Evolutionary conservation across 2,113 vertebrate genomes (phyloP).

Genomic region (Trinectes maculatus): DNA sequence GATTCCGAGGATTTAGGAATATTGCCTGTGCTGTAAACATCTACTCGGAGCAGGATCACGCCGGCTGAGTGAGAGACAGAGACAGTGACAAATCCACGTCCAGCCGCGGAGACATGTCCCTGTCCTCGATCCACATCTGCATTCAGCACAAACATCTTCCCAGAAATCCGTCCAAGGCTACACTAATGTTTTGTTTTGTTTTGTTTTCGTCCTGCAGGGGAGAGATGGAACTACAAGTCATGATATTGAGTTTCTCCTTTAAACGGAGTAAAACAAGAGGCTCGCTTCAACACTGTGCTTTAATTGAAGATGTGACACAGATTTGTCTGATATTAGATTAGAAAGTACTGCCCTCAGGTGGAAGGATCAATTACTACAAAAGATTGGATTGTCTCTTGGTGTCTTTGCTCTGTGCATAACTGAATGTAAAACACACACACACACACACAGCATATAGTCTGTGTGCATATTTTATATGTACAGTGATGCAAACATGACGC

Average conservation of each 20-base stretch:
- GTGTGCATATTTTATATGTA: too few species aligned
- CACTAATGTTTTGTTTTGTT: neutral
- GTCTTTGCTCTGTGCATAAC: slow-evolving; percentile 61
- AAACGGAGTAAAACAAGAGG: slow-evolving; percentile 37
- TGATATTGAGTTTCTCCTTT: neutral
- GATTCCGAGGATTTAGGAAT: slow-evolving; percentile 8
- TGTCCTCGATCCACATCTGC: too few species aligned
- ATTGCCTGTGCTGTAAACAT: neutral
- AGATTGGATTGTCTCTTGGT: slow-evolving; percentile 54
- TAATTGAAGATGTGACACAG: slow-evolving; percentile 74
- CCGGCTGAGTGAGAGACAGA: neutral
- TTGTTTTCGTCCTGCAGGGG: slow-evolving; percentile 39
- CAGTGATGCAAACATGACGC: too few species aligned
- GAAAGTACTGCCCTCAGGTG: slow-evolving; percentile 85
- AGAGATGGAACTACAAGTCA: slow-evolving; percentile 30
- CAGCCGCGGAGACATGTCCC: neutral
- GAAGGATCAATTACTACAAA: slow-evolving; percentile 83
- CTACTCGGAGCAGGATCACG: too few species aligned
- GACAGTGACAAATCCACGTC: neutral
- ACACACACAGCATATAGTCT: neutral
- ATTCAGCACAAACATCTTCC: neutral
- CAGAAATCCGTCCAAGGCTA: slow-evolving; percentile 20
- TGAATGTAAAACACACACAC: slow-evolving; percentile 9
- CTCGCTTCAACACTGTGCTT: slow-evolving; percentile 48
- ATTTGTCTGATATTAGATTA: slow-evolving; percentile 80